Evolutionary conservation across 2,888 invertebrate species (phyloP), one percentile per base, ranked within the genome.

Genomic region (Pristionchus maxplancki): DNA sequence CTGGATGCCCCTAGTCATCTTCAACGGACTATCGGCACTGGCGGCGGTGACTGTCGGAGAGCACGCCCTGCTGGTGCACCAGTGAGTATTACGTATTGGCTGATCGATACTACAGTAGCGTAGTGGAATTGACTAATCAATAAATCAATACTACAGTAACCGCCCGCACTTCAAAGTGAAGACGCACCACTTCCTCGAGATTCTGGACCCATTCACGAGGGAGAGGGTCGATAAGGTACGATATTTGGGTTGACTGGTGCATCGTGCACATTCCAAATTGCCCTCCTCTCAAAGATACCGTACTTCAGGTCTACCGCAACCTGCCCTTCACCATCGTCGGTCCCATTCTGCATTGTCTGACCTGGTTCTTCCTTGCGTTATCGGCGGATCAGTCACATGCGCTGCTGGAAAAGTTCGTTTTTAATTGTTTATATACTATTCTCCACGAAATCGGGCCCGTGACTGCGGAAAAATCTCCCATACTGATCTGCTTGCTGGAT

Each of bases 141-240:
- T 1, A 50, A 50, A 50, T 50, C n/a, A 58, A 58, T n/a, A 24
- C 11, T 53, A 5, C 88, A 88, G 88, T 31, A 34, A 81, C 31
- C 88, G 88, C n/a, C 88, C 88, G 15, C 78, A 81, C 44, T 88
- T 53, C 62, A 78, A 58, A n/a, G 81, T 62, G 34, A 78, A 31
- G 62, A 88, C 48, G 37, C 53, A 58, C 8, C 88, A 88, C 81
- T 88, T 78, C 62, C 37, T 81, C 11, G 88, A 88, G 40, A 50
- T 78, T 9, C 20, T 58, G 34, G 81, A 62, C 13, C 88, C 88
- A 13, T 71, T 28, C 48, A 88, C 40, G 81, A 53, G 81, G 44
- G 88, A 88, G 44, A 24, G 62, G 17, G 88, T 88, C 2, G 78
- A 81, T 37, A 88, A 88, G 81, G 88, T 88, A 58, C 8, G n/a